These are phyloP conservation scores for Coregonus clupeaformis DNA, from an alignment of 2,113 vertebrate genomes.

Conservation along the genomic window DNA sequence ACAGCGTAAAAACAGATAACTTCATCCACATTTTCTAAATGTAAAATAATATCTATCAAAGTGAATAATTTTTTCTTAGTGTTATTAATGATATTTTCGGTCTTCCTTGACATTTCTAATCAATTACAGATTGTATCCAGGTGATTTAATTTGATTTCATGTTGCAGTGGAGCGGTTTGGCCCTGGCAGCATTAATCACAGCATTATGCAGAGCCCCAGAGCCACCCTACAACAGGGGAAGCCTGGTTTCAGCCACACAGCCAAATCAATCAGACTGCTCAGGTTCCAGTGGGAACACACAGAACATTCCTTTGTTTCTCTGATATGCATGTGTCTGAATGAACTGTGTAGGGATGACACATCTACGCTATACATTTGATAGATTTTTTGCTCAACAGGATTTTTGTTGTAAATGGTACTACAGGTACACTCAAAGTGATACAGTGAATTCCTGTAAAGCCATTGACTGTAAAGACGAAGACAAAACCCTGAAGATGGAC, in stretches of 20 bases:
- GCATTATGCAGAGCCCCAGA: conserved; percentile 63
- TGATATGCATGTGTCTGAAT: neutral
- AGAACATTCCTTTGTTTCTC: conserved; percentile 17
- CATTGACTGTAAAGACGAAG: too few relatives aligned
- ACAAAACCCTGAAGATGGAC: too few relatives aligned
- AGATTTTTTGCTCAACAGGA: too few relatives aligned
- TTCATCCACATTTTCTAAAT: conserved; percentile 39
- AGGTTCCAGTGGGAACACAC: conserved; percentile 36
- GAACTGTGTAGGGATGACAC: too few relatives aligned
- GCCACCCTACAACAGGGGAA: conserved; percentile 46
- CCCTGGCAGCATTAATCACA: conserved; percentile 69
- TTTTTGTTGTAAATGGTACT: too few relatives aligned
- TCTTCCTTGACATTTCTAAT: conserved; percentile 66
- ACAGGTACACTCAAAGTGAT: too few relatives aligned
- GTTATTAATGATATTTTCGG: conserved; percentile 61
- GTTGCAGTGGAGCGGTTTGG: conserved; percentile 66
- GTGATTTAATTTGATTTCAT: conserved; percentile 74
- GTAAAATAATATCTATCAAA: conserved; percentile 20
- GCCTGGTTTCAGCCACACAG: conserved; percentile 60
- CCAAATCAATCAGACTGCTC: conserved; percentile 68
- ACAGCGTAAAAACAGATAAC: conserved; percentile 51
- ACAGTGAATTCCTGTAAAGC: too few relatives aligned
- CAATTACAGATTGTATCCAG: conserved; percentile 74
- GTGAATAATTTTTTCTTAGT: conserved; percentile 13
- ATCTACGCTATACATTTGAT: too few relatives aligned